These are phyloP conservation scores for Panagrolaimus sp. DNA, from an alignment of 1,140 invertebrate genomes.

Conservation along the genomic window DNA sequence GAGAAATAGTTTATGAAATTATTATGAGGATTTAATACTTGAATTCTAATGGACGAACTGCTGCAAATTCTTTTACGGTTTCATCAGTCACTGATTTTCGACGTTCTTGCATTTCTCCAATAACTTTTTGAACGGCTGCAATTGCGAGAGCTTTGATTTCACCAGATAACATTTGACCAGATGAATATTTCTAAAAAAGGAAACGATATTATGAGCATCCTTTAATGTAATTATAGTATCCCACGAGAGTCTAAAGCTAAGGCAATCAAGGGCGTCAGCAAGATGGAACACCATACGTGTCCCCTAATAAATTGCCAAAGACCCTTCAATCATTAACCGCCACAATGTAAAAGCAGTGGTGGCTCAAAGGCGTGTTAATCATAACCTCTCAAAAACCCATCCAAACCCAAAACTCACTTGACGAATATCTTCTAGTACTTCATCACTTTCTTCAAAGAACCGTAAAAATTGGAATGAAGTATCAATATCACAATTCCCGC, in stretches of 20 bases:
- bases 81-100: slow-evolving; percentile 79
- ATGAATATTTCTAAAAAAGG: slow-evolving; percentile 71
- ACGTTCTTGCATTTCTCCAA: slow-evolving; percentile 75
- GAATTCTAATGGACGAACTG: background rate
- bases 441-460: slow-evolving; percentile 93
- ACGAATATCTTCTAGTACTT: slow-evolving; percentile 73
- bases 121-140: slow-evolving; percentile 69
- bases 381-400: too few species aligned
- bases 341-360: too few species aligned
- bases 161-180: slow-evolving; percentile 82
- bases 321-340: too few species aligned
- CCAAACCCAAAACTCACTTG: slow-evolving; percentile 65
- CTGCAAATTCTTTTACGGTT: slow-evolving; percentile 68
- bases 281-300: too few species aligned
- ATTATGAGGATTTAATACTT: background rate
- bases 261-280: too few species aligned
- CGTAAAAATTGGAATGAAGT: slow-evolving; percentile 88
- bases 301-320: too few species aligned
- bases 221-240: background rate
- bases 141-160: slow-evolving; percentile 89
- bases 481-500: slow-evolving; percentile 92
- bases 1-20: too few species aligned
- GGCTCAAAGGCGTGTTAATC: slow-evolving; percentile 4
- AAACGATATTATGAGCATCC: background rate
- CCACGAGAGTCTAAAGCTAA: too few species aligned